Conservation (phyloP, 1,140 invertebrate species). For the Ostrea edulis region DNA sequence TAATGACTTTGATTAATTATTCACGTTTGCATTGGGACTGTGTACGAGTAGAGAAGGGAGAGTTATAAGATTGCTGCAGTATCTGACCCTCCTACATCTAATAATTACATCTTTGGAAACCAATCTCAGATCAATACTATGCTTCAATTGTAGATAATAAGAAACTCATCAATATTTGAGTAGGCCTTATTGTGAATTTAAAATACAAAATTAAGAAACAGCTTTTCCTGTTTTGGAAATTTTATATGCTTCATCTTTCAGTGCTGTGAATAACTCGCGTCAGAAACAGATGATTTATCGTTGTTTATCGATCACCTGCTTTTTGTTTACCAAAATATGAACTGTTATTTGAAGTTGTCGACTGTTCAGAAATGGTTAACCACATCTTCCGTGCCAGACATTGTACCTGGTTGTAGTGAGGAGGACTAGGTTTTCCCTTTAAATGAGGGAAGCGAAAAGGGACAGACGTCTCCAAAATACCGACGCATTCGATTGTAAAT, state of each 20-base stretch:
- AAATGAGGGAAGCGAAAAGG: too few species aligned
- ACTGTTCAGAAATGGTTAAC: neutral
- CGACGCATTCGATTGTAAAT: too few species aligned
- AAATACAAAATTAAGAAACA: neutral
- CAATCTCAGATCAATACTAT: neutral
- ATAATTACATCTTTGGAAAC: neutral
- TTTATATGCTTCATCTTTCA: slow-evolving; percentile 37
- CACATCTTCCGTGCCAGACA: neutral
- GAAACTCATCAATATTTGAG: neutral
- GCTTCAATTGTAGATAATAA: neutral
- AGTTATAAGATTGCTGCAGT: too few species aligned
- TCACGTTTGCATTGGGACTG: too few species aligned
- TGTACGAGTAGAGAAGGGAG: too few species aligned
- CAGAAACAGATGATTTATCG: neutral
- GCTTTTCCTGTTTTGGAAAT: slow-evolving; percentile 32
- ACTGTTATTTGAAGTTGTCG: slow-evolving; percentile 4
- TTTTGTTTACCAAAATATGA: neutral
- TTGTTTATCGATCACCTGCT: neutral
- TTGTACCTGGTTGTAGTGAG: neutral
- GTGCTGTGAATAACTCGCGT: neutral
- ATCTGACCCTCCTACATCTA: neutral
- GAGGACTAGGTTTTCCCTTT: neutral
- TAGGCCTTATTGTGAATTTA: neutral
- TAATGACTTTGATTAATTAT: too few species aligned
- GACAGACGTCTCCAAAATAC: too few species aligned